phyloP scores from a whole-genome alignment of 2,797 vertebrate species.

The Coendou prehensilis region DNA sequence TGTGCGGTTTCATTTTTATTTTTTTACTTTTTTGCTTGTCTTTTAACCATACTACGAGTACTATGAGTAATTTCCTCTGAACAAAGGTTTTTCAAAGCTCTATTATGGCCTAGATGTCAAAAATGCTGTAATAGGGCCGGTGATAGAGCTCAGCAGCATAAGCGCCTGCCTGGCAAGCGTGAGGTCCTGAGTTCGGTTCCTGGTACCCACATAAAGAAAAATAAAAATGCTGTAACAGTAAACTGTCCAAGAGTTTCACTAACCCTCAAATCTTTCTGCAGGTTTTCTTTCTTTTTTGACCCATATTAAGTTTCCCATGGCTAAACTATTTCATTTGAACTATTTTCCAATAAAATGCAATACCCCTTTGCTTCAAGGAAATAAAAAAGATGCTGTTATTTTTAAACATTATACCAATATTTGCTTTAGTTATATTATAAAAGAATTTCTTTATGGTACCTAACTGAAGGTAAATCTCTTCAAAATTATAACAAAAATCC shows the following conservation, averaged over 20 bases:
- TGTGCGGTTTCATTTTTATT: not conserved
- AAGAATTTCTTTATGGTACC: conserved; percentile 69
- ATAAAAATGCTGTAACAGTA: conserved; percentile 54
- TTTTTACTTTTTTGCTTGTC: not conserved
- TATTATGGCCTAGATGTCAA: conserved; percentile 72
- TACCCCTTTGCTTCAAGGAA: conserved; percentile 65
- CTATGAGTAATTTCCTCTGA: conserved; percentile 52
- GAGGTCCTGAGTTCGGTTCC: too few relatives aligned
- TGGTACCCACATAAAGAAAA: too few relatives aligned
- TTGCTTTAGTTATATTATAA: conserved; percentile 82
- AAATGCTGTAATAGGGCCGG: conserved; percentile 36
- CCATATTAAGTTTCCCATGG: conserved; percentile 70
- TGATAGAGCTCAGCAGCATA: too few relatives aligned
- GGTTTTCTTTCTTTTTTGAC: conserved; percentile 57
- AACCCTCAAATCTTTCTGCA: conserved; percentile 68
- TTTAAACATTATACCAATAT: conserved; percentile 80
- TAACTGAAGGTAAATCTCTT: conserved; percentile 37
- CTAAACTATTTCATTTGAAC: conserved; percentile 73
- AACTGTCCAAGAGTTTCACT: conserved; percentile 75
- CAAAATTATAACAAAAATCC: conserved; percentile 66
- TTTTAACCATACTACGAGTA: not conserved
- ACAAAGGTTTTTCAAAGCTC: conserved; percentile 79
- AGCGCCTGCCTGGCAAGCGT: too few relatives aligned
- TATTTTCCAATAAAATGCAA: conserved; percentile 77
- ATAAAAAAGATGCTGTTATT: conserved; percentile 80